phyloP scores from a whole-genome alignment of 2,888 invertebrate species.

The Trachelus stipa region DNA sequence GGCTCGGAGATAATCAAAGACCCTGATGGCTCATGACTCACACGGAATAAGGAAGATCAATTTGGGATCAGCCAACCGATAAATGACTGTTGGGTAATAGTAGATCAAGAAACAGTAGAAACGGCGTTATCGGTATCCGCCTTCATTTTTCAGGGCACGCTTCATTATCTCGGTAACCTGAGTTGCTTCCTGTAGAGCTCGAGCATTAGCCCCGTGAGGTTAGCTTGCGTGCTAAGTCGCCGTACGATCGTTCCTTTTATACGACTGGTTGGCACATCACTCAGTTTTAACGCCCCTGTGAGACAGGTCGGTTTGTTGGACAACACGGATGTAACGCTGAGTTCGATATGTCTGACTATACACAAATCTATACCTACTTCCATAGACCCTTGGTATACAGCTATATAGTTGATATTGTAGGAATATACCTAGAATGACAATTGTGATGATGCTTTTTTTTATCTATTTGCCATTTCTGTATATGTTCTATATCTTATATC shows the following conservation, averaged over 20 bases:
- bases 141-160: slow-evolving; percentile 44
- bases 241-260: slow-evolving; percentile 49
- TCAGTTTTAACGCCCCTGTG: slow-evolving; percentile 39
- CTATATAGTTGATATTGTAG: too few relatives aligned
- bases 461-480: too few relatives aligned
- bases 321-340: too few relatives aligned
- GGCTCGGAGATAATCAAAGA: too few relatives aligned
- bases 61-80: not conserved
- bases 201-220: slow-evolving; percentile 34
- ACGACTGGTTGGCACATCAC: slow-evolving; percentile 41
- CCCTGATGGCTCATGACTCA: not conserved
- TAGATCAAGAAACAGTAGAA: too few relatives aligned
- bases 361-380: slow-evolving; percentile 8
- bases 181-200: slow-evolving; percentile 42
- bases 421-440: too few relatives aligned
- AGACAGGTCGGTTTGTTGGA: slow-evolving; percentile 3
- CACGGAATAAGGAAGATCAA: slow-evolving; percentile 10
- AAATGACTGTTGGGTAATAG: too few relatives aligned
- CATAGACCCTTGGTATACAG: too few relatives aligned
- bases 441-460: too few relatives aligned
- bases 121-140: slow-evolving; percentile 21
- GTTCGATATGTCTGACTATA: too few relatives aligned
- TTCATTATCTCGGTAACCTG: slow-evolving; percentile 51
- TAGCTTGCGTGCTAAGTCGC: slow-evolving; percentile 39
- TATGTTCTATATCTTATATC: too few relatives aligned